Evolutionary conservation across 2,797 vertebrate genomes (phyloP), one percentile per base, ranked within the genome.

Genomic region (Sarcophilus harrisii): DNA sequence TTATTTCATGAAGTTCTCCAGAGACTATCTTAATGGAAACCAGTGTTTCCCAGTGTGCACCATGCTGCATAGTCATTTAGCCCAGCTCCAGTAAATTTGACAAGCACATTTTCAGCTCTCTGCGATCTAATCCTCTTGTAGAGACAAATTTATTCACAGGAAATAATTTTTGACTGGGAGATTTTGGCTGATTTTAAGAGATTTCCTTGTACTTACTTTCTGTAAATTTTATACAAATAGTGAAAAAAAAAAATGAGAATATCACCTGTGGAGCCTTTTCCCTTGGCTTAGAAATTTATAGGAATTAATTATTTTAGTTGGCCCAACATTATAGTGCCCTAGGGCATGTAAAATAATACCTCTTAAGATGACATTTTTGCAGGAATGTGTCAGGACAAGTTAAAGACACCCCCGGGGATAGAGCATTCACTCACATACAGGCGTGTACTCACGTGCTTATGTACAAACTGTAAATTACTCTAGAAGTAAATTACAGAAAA

Each of bases 401-500:
- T 93, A 66, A 96, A 93, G 57, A 92, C 66, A 90, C 62, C 13
- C 81, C 58, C 59, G 91, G 93, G 96, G 66, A 93, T 94, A 90
- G 92, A 96, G 58, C 94, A 96, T 57, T 95, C 90, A 93, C 21
- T 96, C 94, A 81, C n/a, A 87, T 45, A 49, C 9, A 87, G 21
- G 73, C 24, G 49, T 49, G 38, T 27, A 38, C 73, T 87, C 73
- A 49, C 38, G 90, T 92, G 93, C 94, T 94, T 93, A 90, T 73
- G 93, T 90, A 96, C 57, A 93, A 54, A 92, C 92, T 96, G 92
- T 97, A 96, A 98, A 97, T 96, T 95, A 95, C 16, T 59, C 49
- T 96, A 57, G 59, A 95, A 96, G 62, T 93, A 97, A 97, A 97
- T 97, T 96, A 97, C 73, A 97, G 90, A 92, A 95, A 97, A 94